Base-by-base conservation (phyloP, 2,797 vertebrate species). In the Arctocebus calabarensis region DNA sequence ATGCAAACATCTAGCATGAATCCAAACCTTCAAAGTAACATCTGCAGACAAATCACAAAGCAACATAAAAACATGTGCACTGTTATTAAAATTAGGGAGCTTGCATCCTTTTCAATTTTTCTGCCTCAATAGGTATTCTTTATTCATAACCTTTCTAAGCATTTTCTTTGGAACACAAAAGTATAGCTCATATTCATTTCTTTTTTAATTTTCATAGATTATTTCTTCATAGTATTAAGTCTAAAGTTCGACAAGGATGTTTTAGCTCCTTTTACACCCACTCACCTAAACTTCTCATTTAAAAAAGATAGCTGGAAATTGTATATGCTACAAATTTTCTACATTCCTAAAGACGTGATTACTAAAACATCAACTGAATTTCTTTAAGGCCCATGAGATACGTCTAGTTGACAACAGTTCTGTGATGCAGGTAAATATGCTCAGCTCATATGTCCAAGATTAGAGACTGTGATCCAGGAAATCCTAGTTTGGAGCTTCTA, bases 131-230 rank as follows among this genome's bases (percentile, higher is more conserved):
- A 4, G 5, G 3, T 74, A 29, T 52, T 88, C n/a, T 92, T 88
- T 85, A 94, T 96, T 94, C 32, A 70, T 70, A 32, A 85, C 32
- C 4, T 70, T 70, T 52, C 61, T 79, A 68, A 90, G 29, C 61
- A 90, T 88, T 93, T 95, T 93, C 66, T 95, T 88, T 71, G 57
- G 34, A 93, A 74, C 8, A 82, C 64, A 87, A 75, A 83, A 94
- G 45, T n/a, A 74, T 74, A 79, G 73, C 5, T 93, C 52, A 0
- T 70, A 70, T n/a, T 92, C 90, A 52, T 52, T 52, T 52, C 77
- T 79, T 79, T 52, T 82, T 79, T 79, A n/a, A 12, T 62, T 79
- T n/a, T 96, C 55, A 70, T 83, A 48, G 62, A 90, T 91, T 77
- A 90, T 92, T 96, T n/a, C 0, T 88, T 83, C 0, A 19, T 5